Percentiles rank a stretch among this genome's conserved stretches.
These are phyloP conservation scores for Agrotis puta DNA, from an alignment of 2,888 invertebrate species.

Conservation along the genomic window DNA sequence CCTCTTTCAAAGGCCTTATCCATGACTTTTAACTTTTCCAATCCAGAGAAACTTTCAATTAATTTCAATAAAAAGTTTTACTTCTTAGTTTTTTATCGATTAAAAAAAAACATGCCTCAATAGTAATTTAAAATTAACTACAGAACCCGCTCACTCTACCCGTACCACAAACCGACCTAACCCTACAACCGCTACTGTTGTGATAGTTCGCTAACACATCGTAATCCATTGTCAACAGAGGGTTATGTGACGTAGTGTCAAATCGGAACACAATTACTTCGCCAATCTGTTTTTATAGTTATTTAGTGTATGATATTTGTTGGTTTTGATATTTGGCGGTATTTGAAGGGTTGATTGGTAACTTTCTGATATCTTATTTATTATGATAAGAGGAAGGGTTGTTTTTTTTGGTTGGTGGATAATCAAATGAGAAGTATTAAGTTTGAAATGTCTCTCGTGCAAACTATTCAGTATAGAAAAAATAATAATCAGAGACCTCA, in stretches of 20 bases:
- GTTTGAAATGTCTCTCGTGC: too few species aligned
- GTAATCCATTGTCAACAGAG: constrained; percentile 49
- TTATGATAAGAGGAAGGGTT: not conserved
- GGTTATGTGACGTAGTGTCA: constrained; percentile 45
- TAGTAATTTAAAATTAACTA: not conserved
- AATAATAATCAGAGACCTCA: too few species aligned
- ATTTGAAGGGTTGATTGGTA: not conserved
- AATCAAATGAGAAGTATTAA: too few species aligned
- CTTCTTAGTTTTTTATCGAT: too few species aligned
- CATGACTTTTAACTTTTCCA: too few species aligned
- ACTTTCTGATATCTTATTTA: not conserved
- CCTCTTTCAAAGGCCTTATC: too few species aligned
- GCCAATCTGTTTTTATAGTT: constrained; percentile 41
- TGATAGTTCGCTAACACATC: constrained; percentile 42
- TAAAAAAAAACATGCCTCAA: not conserved
- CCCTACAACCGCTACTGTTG: constrained; percentile 41
- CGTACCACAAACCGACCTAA: constrained; percentile 4
- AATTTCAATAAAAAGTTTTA: too few species aligned
- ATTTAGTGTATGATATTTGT: constrained; percentile 28
- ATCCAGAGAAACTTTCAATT: too few species aligned
- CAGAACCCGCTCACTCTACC: not conserved
- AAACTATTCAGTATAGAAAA: too few species aligned
- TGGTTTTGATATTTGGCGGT: constrained; percentile 4
- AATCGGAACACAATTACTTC: constrained; percentile 31
- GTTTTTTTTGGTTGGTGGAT: too few species aligned